Evolutionary conservation across 2,888 invertebrate species (phyloP).

Genomic region (Ommatoiulus sabulosus): DNA sequence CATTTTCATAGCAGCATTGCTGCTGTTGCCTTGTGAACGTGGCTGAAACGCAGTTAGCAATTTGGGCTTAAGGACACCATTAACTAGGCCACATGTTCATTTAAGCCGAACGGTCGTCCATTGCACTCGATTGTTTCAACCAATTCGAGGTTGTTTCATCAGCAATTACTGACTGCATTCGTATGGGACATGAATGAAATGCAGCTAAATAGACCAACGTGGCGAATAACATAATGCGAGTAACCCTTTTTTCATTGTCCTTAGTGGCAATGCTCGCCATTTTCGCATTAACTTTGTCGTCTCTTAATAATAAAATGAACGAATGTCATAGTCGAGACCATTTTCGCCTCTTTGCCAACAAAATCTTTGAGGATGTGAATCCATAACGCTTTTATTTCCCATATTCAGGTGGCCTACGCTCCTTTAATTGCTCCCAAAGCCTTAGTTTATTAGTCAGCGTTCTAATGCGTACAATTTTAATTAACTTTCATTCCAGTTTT

Average conservation of each 20-base stretch:
- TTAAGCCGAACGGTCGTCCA: neutral
- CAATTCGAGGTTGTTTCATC: constrained; percentile 29
- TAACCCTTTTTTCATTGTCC: neutral
- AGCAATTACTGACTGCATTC: neutral
- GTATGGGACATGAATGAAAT: constrained; percentile 13
- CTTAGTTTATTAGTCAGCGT: neutral
- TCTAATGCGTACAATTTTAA: neutral
- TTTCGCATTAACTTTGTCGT: neutral
- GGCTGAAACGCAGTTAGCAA: constrained; percentile 6
- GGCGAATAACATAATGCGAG: neutral
- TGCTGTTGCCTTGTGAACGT: neutral
- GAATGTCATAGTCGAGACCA: neutral
- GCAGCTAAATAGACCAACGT: constrained; percentile 15
- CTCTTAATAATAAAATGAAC: neutral
- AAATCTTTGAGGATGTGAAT: neutral
- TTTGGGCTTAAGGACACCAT: constrained; percentile 29
- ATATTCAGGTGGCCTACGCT: constrained; percentile 16
- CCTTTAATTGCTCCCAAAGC: constrained; percentile 34
- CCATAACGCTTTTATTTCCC: neutral
- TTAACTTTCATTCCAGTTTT: constrained; percentile 10
- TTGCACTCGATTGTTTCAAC: neutral
- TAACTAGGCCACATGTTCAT: constrained; percentile 33
- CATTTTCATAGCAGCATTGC: neutral
- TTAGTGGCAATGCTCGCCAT: neutral
- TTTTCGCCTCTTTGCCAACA: neutral